phyloP scores from a whole-genome alignment of 1,140 invertebrate species.

The Cydia fagiglandana region DNA sequence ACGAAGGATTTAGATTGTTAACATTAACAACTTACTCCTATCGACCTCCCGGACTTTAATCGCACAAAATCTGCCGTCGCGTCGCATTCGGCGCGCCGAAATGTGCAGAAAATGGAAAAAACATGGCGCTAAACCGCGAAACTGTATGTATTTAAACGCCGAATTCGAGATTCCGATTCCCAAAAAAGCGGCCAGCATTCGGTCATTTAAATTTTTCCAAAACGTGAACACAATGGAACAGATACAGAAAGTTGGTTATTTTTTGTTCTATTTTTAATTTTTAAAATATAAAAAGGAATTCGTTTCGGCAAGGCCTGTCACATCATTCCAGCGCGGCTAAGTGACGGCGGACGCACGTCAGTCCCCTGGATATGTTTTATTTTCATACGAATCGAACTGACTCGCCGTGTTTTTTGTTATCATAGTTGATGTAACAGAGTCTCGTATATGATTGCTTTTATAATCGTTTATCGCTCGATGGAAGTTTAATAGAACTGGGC shows the following conservation, averaged over 20 bases:
- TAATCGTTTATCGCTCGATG: constrained; percentile 48
- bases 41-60: constrained; percentile 65
- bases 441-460: constrained; percentile 63
- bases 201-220: constrained; percentile 77
- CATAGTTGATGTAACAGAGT: constrained; percentile 62
- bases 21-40: constrained; percentile 73
- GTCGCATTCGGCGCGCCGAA: constrained; percentile 59
- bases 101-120: constrained; percentile 76
- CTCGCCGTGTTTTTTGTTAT: constrained; percentile 71
- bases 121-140: constrained; percentile 78
- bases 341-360: constrained; percentile 77
- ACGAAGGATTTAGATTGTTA: constrained; percentile 55
- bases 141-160: constrained; percentile 78
- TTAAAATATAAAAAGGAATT: constrained; percentile 72
- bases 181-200: constrained; percentile 68
- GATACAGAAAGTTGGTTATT: constrained; percentile 59
- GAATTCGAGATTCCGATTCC: constrained; percentile 64
- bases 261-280: constrained; percentile 72
- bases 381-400: constrained; percentile 69
- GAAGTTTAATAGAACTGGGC: constrained; percentile 25
- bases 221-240: constrained; percentile 78
- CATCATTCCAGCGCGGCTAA: constrained; percentile 78
- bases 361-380: constrained; percentile 69
- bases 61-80: constrained; percentile 69
- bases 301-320: constrained; percentile 75